phyloP scores from a whole-genome alignment of 2,888 invertebrate species.

The Pseudococcus jackbeardsleyi region DNA sequence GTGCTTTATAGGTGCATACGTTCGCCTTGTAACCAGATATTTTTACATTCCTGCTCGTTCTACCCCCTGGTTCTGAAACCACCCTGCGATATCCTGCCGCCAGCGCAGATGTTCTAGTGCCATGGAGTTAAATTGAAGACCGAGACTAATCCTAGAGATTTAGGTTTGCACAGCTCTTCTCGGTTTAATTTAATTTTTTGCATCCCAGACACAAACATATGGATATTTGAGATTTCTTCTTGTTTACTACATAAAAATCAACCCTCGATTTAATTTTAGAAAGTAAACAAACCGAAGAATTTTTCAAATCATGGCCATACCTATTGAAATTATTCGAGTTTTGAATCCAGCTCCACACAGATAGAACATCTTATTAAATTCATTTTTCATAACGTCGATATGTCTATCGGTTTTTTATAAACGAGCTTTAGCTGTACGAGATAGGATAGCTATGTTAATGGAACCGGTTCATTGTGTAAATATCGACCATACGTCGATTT shows the following conservation, averaged over 20 bases:
- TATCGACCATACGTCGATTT: slow-evolving; percentile 32
- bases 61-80: not conserved
- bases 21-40: slow-evolving; percentile 22
- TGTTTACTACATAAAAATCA: not conserved
- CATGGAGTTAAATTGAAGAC: not conserved
- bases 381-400: slow-evolving; percentile 17
- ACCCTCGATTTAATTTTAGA: not conserved
- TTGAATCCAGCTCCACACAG: not conserved
- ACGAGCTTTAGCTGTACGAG: too few relatives aligned
- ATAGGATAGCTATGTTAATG: slow-evolving; percentile 18
- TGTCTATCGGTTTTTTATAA: not conserved
- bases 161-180: slow-evolving; percentile 6
- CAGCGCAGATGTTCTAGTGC: slow-evolving; percentile 24
- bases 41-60: not conserved
- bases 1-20: not conserved
- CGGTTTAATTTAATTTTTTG: slow-evolving; percentile 16
- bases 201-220: not conserved
- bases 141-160: slow-evolving; percentile 5
- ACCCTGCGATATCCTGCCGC: not conserved
- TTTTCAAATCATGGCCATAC: not conserved
- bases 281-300: not conserved
- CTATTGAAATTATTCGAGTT: not conserved
- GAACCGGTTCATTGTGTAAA: slow-evolving; percentile 44
- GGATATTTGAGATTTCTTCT: not conserved
- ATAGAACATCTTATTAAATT: slow-evolving; percentile 21